Evolutionary conservation across 2,888 invertebrate species (phyloP), one percentile per base, ranked within the genome.

Genomic region (Apodemia zela): DNA sequence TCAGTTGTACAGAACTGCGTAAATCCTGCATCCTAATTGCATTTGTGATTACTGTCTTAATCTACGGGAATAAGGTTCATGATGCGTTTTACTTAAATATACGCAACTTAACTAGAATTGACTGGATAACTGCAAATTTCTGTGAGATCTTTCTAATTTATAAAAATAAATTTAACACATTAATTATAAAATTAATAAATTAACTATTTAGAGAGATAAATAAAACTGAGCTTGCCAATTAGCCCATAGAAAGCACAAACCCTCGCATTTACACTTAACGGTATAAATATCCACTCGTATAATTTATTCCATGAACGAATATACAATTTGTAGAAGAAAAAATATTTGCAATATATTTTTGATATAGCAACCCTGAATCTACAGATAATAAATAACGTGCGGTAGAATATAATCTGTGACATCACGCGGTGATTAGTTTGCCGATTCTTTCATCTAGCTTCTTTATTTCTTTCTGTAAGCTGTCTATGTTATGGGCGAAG

Each of bases 401-500:
- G 15, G 15, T 42, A 42, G 0, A 13, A 38, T 51, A 66, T 63
- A 58, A 29, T 59, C 57, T 66, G 66, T 65, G 62, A 66, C 64
- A 82, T 88, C 84, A 88, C 71, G 84, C 84, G 0, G 78, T 89
- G 54, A 89, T 91, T 17, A 95, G 76, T 68, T 94, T 94, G 61
- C 93, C 90, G 70, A 97, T 94, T 75, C 96, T 93, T 47, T 94
- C 93, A 72, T 97, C 95, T n/a, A 97, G 84, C 69, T 94, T 95
- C 70, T 93, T 90, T 66, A 97, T 94, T 73, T 97, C 96, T 70
- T 93, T 94, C 72, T 95, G 95, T 21, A 97, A 94, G 66, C 94
- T 95, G 76, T 96, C 95, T 58, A 97, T 90, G 80, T 97, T 97
- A 71, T 94, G 93, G 0, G 95, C 95, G 78, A 97, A 96, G 64